Conservation (phyloP, 2,797 vertebrate species). For the Avahi laniger region DNA sequence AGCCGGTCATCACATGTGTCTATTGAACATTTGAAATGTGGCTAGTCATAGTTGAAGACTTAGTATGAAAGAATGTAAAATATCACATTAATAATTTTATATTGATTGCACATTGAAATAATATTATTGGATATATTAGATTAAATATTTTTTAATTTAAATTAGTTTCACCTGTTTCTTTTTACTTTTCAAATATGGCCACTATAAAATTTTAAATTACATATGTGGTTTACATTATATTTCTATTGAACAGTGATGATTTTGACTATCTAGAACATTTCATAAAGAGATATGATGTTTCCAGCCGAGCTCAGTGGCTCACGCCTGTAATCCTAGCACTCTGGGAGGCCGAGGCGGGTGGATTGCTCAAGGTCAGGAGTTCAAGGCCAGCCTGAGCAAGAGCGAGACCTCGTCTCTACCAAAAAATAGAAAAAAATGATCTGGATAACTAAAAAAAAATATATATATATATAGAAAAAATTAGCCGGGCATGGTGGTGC, state of each 20-base stretch:
- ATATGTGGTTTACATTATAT: neutral
- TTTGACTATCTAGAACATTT: neutral
- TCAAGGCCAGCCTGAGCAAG: too few relatives aligned
- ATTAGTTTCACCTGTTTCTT: neutral
- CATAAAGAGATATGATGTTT: neutral
- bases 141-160: neutral
- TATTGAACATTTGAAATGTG: neutral
- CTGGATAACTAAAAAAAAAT: too few relatives aligned
- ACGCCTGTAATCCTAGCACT: too few relatives aligned
- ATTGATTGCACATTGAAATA: neutral
- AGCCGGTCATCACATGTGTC: neutral
- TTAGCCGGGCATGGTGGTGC: too few relatives aligned
- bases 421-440: too few relatives aligned
- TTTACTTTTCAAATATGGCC: neutral
- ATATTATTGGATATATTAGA: neutral
- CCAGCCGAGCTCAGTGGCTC: too few relatives aligned
- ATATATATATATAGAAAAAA: too few relatives aligned
- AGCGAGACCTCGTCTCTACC: too few relatives aligned
- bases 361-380: too few relatives aligned
- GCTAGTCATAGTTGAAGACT: neutral
- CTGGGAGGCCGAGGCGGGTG: too few relatives aligned
- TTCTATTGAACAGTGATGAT: neutral
- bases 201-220: conserved; percentile 21
- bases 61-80: neutral
- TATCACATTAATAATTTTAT: neutral